Conservation (phyloP, 2,888 invertebrate species). For the Euproctis similis region DNA sequence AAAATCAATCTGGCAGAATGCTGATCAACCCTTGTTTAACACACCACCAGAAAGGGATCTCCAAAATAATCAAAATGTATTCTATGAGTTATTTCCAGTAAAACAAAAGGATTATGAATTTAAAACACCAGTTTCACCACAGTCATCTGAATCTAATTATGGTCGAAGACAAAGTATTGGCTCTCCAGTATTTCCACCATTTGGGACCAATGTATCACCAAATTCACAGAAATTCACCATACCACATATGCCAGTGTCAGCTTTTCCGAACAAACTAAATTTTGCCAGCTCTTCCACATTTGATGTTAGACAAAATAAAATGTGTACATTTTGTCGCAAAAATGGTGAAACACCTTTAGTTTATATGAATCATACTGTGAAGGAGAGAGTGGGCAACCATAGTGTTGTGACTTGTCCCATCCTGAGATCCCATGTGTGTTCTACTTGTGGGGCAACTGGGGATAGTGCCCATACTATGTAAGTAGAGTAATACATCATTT, state of each 20-base stretch:
- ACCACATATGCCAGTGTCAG: constrained; percentile 8
- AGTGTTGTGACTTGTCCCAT: constrained; percentile 58
- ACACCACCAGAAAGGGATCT: constrained; percentile 28
- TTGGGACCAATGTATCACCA: constrained; percentile 6
- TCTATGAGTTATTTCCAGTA: constrained; percentile 49
- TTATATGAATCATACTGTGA: constrained; percentile 52
- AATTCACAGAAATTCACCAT: constrained; percentile 5
- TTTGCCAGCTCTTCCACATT: constrained; percentile 16
- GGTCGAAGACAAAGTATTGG: constrained; percentile 1
- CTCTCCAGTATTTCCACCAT: constrained; percentile 12
- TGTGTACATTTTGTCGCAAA: constrained; percentile 61
- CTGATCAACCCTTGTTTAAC: constrained; percentile 14
- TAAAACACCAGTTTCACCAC: constrained; percentile 26
- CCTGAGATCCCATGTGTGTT: constrained; percentile 51
- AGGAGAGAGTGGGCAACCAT: constrained; percentile 39
- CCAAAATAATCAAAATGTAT: constrained; percentile 9
- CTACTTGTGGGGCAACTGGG: constrained; percentile 49
- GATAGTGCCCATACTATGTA: constrained; percentile 67
- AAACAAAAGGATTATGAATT: constrained; percentile 34
- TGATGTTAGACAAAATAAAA: constrained; percentile 20
- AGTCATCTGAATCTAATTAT: constrained; percentile 12
- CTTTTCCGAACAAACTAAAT: constrained; percentile 1
- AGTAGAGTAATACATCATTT: constrained; percentile 35
- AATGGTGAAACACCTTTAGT: constrained; percentile 61
- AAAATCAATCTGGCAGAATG: constrained; percentile 16